Evolutionary conservation across 2,888 invertebrate genomes (phyloP).

Genomic region (Pammene aurita): DNA sequence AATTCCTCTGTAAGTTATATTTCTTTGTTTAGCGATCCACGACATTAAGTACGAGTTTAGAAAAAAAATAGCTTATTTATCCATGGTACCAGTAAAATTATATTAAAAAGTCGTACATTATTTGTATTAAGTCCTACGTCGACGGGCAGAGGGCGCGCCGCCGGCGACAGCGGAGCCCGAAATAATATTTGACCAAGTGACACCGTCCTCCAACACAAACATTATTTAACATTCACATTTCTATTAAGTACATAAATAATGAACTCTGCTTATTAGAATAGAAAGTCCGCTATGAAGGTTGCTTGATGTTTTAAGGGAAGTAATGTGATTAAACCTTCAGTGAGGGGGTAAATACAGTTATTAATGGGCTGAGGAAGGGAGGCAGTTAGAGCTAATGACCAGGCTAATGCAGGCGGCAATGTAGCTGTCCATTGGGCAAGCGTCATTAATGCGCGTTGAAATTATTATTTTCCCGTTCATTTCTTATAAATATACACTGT

Average conservation of each 20-base stretch:
- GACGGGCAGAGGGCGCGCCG: background rate
- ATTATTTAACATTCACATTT: conserved; percentile 21
- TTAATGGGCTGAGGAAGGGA: background rate
- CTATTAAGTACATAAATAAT: conserved; percentile 30
- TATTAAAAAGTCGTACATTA: background rate
- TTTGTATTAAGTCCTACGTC: background rate
- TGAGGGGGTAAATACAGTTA: background rate
- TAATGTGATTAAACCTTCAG: background rate
- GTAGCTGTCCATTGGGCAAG: background rate
- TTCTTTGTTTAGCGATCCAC: too few species aligned
- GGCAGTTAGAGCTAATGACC: background rate
- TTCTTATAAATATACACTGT: too few species aligned
- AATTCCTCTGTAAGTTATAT: too few species aligned
- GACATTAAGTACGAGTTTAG: too few species aligned
- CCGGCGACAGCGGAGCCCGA: conserved; percentile 6
- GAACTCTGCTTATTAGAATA: conserved; percentile 20
- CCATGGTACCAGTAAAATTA: too few species aligned
- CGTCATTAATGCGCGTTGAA: background rate
- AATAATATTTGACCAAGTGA: conserved; percentile 33
- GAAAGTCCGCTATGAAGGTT: background rate
- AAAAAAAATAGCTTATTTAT: too few species aligned
- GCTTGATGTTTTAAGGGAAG: background rate
- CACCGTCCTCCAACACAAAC: conserved; percentile 19
- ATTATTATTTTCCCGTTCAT: too few species aligned
- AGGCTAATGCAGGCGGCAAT: background rate